A percentile compares a stretch with the other conserved stretches of the same genome.
Conservation (phyloP, 2,113 vertebrate genomes). For the Corythaixoides concolor region DNA sequence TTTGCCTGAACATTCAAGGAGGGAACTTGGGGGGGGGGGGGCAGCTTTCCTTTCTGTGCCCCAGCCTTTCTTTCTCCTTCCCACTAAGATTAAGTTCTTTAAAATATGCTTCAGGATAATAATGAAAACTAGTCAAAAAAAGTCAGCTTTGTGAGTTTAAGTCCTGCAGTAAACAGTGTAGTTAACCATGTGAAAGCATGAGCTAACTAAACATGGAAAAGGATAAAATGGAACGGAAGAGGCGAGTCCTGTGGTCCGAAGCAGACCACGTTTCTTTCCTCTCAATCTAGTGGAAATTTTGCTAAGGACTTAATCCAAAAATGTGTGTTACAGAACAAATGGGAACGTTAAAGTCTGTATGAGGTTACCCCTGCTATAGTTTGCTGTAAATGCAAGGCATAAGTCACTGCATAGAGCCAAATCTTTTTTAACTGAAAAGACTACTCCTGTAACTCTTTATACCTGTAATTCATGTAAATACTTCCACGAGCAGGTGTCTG, state of each 20-base stretch:
- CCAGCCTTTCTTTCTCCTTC: constrained; percentile 29
- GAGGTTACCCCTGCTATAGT: constrained; percentile 14
- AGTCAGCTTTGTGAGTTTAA: constrained; percentile 1
- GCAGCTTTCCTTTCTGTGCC: not conserved
- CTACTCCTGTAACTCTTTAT: not conserved
- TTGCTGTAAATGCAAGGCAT: not conserved
- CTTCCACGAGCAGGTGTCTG: not conserved
- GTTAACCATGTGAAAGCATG: constrained; percentile 10
- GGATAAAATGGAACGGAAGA: not conserved
- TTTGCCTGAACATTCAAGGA: not conserved
- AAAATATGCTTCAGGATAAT: not conserved
- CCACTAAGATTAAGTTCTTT: not conserved
- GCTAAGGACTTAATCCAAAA: constrained; percentile 50
- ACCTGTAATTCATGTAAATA: not conserved
- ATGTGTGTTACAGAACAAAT: constrained; percentile 6
- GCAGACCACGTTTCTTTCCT: constrained; percentile 44
- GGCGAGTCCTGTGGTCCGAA: constrained; percentile 19
- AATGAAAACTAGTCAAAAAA: constrained; percentile 1
- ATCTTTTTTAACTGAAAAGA: not conserved
- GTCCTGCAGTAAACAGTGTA: not conserved
- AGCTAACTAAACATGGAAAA: constrained; percentile 26
- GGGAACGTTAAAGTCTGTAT: constrained; percentile 25
- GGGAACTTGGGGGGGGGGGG: not conserved
- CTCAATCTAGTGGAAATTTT: constrained; percentile 53
- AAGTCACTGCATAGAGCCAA: not conserved